Evolutionary conservation across 2,888 invertebrate species (phyloP), one percentile per base, ranked within the genome.

Genomic region (Eurois occulta): DNA sequence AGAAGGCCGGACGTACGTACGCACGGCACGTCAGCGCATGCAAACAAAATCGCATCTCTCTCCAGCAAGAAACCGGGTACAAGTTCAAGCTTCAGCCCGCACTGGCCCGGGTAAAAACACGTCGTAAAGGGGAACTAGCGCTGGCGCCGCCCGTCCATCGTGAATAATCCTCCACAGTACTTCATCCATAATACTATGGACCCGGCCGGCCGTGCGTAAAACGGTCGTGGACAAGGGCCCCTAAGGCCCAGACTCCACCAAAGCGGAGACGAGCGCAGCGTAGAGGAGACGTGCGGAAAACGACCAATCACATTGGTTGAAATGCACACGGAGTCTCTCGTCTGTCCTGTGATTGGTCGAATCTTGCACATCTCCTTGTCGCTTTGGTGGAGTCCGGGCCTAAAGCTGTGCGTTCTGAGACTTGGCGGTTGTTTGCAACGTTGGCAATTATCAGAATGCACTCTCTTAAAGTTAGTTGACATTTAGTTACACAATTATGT

Each of bases 401-500:
- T 32, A 35, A 21, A 3, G 21, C 35, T 21, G 62, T 62, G 62
- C 32, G 21, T 62, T 62, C 32, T 35, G 35, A 62, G 21, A 35
- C 18, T 28, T 41, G 65, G 4, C 41, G n/a, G n/a, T 10, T 18
- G 10, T 65, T 41, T 28, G 10, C 65, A 10, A 41, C n/a, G 1
- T 41, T 41, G 38, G n/a, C 65, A 65, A 41, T 43, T 41, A 11
- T 65, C 65, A 65, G 41, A 41, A 65, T 28, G 41, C 65, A 65
- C 41, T 65, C 18, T 65, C 65, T 41, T 65, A 78, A 78, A 68
- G 86, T 90, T 90, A 91, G 89, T 88, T 79, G 90, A 91, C 90
- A 91, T 91, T 93, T 92, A 93, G 90, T 90, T 83, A 85, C 68
- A 81, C 84, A 89, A 89, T 71, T 87, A 89, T 92, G 95, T 97